Evolutionary conservation across 2,888 invertebrate species (phyloP).

Genomic region (Pollenia griseotomentosa): DNA sequence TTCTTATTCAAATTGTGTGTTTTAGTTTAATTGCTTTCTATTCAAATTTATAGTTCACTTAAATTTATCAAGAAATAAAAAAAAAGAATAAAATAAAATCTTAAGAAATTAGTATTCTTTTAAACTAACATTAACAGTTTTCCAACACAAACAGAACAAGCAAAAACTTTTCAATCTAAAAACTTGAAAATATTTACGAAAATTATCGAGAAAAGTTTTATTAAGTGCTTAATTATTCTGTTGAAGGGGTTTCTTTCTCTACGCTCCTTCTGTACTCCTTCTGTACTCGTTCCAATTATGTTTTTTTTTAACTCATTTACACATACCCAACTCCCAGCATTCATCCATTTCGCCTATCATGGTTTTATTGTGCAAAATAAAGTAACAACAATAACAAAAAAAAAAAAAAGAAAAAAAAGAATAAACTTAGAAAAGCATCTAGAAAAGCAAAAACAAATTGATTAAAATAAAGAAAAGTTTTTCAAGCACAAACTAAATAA

Average conservation of each 20-base stretch:
- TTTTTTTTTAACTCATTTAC: conserved; percentile 17
- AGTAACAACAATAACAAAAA: conserved; percentile 31
- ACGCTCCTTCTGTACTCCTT: conserved; percentile 11
- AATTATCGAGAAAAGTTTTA: conserved; percentile 69
- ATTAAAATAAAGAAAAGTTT: conserved; percentile 67
- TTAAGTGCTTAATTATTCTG: conserved; percentile 69
- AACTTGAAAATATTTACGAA: conserved; percentile 70
- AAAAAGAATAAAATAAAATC: conserved; percentile 37
- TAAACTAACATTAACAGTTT: conserved; percentile 58
- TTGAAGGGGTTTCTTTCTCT: conserved; percentile 43
- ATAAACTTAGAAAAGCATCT: conserved; percentile 46
- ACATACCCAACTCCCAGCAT: not conserved
- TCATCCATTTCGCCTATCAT: not conserved
- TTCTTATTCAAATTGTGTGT: conserved; percentile 20
- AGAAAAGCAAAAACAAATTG: conserved; percentile 60
- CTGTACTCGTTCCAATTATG: conserved; percentile 7
- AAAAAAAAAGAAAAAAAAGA: not conserved
- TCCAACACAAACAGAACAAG: conserved; percentile 54
- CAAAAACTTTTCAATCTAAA: conserved; percentile 69
- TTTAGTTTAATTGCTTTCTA: conserved; percentile 53
- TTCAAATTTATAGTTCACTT: conserved; percentile 46
- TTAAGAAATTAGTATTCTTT: conserved; percentile 55
- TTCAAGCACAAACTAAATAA: conserved; percentile 66
- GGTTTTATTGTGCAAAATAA: conserved; percentile 23
- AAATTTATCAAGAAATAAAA: conserved; percentile 13